phyloP scores from a whole-genome alignment of 2,888 invertebrate species.

The Dorcus parallelipipedus region DNA sequence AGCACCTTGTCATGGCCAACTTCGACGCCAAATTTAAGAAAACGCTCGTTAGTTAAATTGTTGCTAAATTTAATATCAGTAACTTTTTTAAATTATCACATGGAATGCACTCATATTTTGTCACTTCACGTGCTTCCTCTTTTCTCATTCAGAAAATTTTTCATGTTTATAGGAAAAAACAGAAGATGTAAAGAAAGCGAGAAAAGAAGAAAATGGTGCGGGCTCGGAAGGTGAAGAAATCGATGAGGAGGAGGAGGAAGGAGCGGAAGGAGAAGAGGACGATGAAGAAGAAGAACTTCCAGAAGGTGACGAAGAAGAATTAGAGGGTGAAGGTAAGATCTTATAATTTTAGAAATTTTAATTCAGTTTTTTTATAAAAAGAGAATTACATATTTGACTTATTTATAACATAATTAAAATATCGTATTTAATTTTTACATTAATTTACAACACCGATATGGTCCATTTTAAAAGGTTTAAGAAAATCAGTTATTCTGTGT shows the following conservation, averaged over 20 bases:
- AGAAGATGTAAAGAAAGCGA: conserved; percentile 74
- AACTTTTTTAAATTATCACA: neutral
- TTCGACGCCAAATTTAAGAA: too few relatives aligned
- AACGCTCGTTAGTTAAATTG: too few relatives aligned
- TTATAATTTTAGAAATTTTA: too few relatives aligned
- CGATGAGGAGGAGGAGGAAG: conserved; percentile 61
- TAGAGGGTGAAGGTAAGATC: conserved; percentile 47
- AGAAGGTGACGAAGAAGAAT: conserved; percentile 49
- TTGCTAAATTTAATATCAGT: neutral
- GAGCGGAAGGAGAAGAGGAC: conserved; percentile 46
- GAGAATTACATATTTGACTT: too few relatives aligned
- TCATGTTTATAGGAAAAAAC: conserved; percentile 60
- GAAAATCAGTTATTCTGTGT: too few relatives aligned
- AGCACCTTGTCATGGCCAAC: too few relatives aligned
- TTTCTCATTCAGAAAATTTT: conserved; percentile 1
- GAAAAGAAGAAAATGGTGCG: conserved; percentile 76
- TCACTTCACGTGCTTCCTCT: conserved; percentile 13
- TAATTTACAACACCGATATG: too few relatives aligned
- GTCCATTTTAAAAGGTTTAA: too few relatives aligned
- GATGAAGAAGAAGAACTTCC: conserved; percentile 49
- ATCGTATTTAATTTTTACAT: too few relatives aligned
- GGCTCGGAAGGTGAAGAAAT: conserved; percentile 60
- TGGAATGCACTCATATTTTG: neutral
- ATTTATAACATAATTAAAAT: too few relatives aligned
- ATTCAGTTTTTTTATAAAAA: too few relatives aligned